Evolutionary conservation across 2,797 vertebrate species (phyloP).

Genomic region (Cirrhinus mrigala): DNA sequence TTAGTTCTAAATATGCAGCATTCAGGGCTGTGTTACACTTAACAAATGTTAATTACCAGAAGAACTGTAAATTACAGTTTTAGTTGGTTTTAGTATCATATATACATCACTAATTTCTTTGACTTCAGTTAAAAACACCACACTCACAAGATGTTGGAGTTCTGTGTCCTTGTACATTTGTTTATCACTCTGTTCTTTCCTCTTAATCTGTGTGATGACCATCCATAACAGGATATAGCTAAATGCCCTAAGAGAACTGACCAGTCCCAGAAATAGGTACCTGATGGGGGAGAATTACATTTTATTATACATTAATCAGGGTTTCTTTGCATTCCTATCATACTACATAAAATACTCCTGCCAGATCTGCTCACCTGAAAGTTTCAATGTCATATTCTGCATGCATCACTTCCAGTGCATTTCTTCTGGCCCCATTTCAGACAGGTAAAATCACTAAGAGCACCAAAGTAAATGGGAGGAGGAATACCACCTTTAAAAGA

Average conservation of each 20-base stretch:
- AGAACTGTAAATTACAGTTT: too few relatives aligned
- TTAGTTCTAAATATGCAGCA: too few relatives aligned
- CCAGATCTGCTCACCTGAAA: constrained; percentile 75
- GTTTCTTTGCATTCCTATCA: not conserved
- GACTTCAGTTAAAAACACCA: too few relatives aligned
- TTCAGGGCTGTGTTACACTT: too few relatives aligned
- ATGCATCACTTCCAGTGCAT: constrained; percentile 85
- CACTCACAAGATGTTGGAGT: too few relatives aligned
- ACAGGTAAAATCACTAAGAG: constrained; percentile 89
- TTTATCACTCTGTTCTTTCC: not conserved
- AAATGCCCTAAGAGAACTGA: constrained; percentile 4
- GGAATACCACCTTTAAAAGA: constrained; percentile 76
- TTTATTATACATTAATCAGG: not conserved
- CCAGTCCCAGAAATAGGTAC: constrained; percentile 55
- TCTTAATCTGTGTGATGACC: constrained; percentile 45
- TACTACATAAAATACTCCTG: not conserved
- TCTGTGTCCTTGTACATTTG: too few relatives aligned
- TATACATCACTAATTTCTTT: too few relatives aligned
- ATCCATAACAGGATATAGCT: constrained; percentile 48
- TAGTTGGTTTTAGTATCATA: too few relatives aligned
- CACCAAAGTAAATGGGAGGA: constrained; percentile 84
- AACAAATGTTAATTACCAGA: too few relatives aligned
- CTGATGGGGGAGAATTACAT: not conserved
- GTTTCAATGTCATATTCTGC: constrained; percentile 83
- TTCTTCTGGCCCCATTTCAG: constrained; percentile 85